Evolutionary conservation across 2,888 invertebrate genomes (phyloP), one percentile per base, ranked within the genome.

Genomic region (Auanema sp.): DNA sequence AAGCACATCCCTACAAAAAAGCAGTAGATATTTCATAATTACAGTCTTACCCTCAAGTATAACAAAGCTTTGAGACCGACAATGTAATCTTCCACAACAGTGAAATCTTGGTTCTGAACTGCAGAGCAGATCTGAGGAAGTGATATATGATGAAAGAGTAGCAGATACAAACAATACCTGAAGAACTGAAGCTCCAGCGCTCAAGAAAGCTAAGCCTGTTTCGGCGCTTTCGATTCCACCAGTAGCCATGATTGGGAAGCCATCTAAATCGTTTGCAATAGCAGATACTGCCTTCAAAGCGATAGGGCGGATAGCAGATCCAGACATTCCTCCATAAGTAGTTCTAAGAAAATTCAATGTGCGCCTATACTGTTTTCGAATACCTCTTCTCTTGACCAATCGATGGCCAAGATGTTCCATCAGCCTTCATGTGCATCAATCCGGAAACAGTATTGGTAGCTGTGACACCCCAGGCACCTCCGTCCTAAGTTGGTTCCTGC

Each of bases 191-290:
- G 97, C 94, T 0, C 97, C 98, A 71, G 92, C 92, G 83, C 92
- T 89, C 2, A 98, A 86, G 84, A 93, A 98, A 86, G 97, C 95
- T n/a, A 95, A 84, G 0, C 93, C 92, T 0, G 91, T 90, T 69
- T 97, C 95, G 0, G 97, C 97, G 0, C 94, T 93, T 86, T 98
- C 97, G 18, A 98, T 91, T 0, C 98, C 98, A 8, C 97, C 97
- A 61, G 94, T 93, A 24, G 96, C 97, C 69, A 98, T 88, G 64
- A 98, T 92, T 0, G 94, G 91, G 85, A 92, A 94, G 1, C 90
- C 91, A 0, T 93, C 93, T 41, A 96, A 79, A 53, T 89, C 89
- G 65, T 89, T 89, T 1, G 90, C 91, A 69, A 98, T 91, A 0
- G 92, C 89, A 0, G 95, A 92, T 8, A 98, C 91, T 0, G 95